Evolutionary conservation across 1,140 invertebrate species (phyloP), one percentile per base, ranked within the genome.

Genomic region (Diabrotica undecimpunctata): DNA sequence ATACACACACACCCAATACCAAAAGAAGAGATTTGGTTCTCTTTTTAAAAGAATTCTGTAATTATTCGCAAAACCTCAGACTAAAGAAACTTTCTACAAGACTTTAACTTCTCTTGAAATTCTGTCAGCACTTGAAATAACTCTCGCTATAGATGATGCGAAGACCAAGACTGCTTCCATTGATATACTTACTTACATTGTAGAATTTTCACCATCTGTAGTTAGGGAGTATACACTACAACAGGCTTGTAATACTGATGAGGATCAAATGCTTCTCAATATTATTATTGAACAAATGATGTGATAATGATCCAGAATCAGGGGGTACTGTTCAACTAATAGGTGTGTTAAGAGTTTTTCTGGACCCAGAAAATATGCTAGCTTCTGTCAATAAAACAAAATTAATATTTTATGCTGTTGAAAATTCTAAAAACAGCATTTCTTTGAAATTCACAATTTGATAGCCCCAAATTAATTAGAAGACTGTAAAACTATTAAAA

Each of bases 321-420:
- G 97, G 96, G 54, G 94, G 95, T 72, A 96, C 96, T 55, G 93
- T 98, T 39, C 96, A 98, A 82, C 81, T 99, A 52, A 95, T 95
- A 83, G 94, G 93, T 46, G 94, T 99, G 38, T 81, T 99, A 25
- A 87, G 94, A 75, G 86, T 98, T 51, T 82, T 99, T 4, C 85
- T 99, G 35, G 98, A 99, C 82, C 97, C 97, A 12, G 98, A 99
- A 79, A 99, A 97, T 79, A 99, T 99, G 96, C 81, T 98, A 55
- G 90, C 93, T 54, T 89, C 91, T 61, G 87, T 91, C 56, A 96
- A 94, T 80, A 97, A 97, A 83, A 92, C 93, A 55, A 97, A 99
- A 82, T 25, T 25, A 25, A 25, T 25, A 25, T 25, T 25, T 1
- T 25, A 2, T 25, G 4, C 25, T 25, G 25, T 25, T 25, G 1